phyloP scores from a whole-genome alignment of 2,797 vertebrate genomes.

The Varecia variegata region DNA sequence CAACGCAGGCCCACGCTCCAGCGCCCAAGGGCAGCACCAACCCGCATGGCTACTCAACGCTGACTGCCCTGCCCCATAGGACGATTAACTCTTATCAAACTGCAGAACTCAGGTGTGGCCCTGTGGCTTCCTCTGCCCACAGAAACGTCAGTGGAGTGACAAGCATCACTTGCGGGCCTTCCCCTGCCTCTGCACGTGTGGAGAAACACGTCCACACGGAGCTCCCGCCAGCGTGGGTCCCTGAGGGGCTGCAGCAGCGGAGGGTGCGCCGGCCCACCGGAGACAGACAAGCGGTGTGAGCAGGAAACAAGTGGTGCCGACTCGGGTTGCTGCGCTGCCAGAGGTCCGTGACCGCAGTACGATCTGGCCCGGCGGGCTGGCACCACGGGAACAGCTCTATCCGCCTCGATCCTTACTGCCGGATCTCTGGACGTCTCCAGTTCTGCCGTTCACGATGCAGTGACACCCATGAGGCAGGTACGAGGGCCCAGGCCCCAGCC shows the following conservation, averaged over 20 bases:
- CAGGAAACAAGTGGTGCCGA: not conserved
- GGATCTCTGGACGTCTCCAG: not conserved
- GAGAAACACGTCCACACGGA: not conserved
- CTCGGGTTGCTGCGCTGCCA: no score
- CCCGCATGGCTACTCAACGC: rapidly evolving
- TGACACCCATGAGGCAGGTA: not conserved
- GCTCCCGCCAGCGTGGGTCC: not conserved
- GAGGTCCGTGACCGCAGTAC: not conserved
- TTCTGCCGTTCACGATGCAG: not conserved
- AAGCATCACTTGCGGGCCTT: not conserved
- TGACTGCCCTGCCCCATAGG: rapidly evolving
- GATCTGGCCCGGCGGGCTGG: not conserved
- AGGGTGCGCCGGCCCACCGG: not conserved
- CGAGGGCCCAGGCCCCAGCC: not conserved
- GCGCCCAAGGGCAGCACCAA: not conserved
- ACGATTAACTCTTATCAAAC: not conserved
- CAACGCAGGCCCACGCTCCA: rapidly evolving
- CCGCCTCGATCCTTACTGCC: not conserved
- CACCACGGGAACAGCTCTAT: not conserved
- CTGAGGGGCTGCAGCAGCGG: no score
- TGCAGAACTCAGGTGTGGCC: not conserved
- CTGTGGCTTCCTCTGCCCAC: not conserved
- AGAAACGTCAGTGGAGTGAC: not conserved
- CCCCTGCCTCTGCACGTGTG: not conserved
- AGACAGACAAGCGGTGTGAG: rapidly evolving